Evolutionary conservation across 2,797 vertebrate species (phyloP).

Genomic region (Lepidocolaptes lacrymiger): DNA sequence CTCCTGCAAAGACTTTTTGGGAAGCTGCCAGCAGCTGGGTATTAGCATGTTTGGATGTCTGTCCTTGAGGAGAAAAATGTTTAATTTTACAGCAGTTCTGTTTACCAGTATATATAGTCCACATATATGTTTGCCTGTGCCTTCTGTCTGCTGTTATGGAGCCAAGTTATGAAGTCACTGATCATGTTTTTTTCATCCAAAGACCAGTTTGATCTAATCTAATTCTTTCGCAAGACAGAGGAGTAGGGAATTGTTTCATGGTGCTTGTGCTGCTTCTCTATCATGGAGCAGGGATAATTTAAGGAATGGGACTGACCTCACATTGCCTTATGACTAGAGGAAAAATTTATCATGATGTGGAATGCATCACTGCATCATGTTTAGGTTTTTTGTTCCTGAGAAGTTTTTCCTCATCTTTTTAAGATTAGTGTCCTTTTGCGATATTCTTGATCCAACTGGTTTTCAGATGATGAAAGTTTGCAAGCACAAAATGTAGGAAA

Average conservation of each 20-base stretch:
- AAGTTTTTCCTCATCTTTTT: neutral
- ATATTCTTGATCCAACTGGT: neutral
- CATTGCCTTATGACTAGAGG: neutral
- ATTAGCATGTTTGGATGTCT: neutral
- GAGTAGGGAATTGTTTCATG: conserved; percentile 9
- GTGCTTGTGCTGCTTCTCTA: neutral
- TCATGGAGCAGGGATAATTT: conserved; percentile 20
- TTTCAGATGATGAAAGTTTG: neutral
- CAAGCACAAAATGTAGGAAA: neutral
- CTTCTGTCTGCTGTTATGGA: neutral
- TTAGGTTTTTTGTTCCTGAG: neutral
- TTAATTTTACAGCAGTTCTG: neutral
- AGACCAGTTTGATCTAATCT: conserved; percentile 26
- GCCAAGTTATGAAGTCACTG: neutral
- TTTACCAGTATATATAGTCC: neutral
- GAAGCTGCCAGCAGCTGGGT: neutral
- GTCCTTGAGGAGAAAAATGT: neutral
- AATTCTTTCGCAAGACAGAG: conserved; percentile 39
- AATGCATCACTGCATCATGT: neutral
- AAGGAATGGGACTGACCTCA: conserved; percentile 21
- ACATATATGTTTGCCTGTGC: neutral
- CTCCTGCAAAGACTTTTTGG: neutral
- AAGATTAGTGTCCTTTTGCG: neutral
- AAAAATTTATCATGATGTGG: neutral
- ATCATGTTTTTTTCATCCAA: neutral